These are phyloP conservation scores for Psix sp. DNA, from an alignment of 1,140 invertebrate genomes.

Conservation along the genomic window DNA sequence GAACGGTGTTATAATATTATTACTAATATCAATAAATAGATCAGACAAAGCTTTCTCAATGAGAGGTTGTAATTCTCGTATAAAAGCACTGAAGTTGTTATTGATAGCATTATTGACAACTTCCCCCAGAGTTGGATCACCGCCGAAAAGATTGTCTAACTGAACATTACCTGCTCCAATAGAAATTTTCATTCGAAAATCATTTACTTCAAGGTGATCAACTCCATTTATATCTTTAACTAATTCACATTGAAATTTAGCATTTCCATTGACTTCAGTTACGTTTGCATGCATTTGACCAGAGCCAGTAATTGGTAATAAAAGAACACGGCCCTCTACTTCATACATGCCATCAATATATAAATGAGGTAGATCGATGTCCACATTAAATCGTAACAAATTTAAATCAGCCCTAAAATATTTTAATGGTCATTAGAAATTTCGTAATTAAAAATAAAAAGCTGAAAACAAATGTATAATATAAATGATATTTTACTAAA, in stretches of 20 bases:
- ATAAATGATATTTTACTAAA: no score
- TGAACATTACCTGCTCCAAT: slow-evolving; percentile 79
- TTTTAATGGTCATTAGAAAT: background rate
- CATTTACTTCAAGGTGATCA: slow-evolving; percentile 77
- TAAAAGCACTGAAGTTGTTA: slow-evolving; percentile 79
- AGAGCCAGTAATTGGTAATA: slow-evolving; percentile 80
- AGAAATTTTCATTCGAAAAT: slow-evolving; percentile 77
- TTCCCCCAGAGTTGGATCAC: slow-evolving; percentile 77
- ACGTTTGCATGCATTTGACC: slow-evolving; percentile 81
- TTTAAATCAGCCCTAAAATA: slow-evolving; percentile 75
- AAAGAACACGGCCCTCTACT: slow-evolving; percentile 80
- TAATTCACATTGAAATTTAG: slow-evolving; percentile 75
- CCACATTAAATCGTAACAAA: slow-evolving; percentile 73
- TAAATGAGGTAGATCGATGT: slow-evolving; percentile 78
- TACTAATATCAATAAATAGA: slow-evolving; percentile 78
- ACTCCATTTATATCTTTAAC: slow-evolving; percentile 73
- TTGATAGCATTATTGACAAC: slow-evolving; percentile 81
- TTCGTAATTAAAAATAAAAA: no score
- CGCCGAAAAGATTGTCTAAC: slow-evolving; percentile 82
- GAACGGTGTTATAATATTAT: slow-evolving; percentile 78
- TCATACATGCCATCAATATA: slow-evolving; percentile 80
- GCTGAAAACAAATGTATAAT: no score
- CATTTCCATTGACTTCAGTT: slow-evolving; percentile 78
- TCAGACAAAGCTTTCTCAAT: slow-evolving; percentile 78
- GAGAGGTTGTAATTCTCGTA: slow-evolving; percentile 79